phyloP scores from a whole-genome alignment of 2,113 vertebrate genomes.

The Sciurus niger region DNA sequence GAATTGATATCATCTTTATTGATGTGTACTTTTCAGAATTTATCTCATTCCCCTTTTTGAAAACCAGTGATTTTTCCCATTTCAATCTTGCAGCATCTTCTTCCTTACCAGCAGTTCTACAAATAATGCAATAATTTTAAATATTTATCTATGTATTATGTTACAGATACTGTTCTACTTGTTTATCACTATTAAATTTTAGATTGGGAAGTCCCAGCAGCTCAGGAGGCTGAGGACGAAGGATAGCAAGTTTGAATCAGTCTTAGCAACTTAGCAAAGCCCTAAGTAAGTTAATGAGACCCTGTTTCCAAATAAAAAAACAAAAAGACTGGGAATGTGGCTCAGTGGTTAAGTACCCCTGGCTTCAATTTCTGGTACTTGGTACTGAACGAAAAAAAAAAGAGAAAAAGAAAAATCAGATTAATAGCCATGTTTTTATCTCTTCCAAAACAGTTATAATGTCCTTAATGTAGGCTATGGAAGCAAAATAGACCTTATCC shows the following conservation, averaged over 20 bases:
- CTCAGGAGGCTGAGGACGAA: too few species aligned
- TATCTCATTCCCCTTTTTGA: not conserved
- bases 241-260: too few species aligned
- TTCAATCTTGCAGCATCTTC: not conserved
- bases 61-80: not conserved
- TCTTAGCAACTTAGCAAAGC: too few species aligned
- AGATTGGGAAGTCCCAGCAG: too few species aligned
- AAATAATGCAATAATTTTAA: not conserved
- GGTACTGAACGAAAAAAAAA: too few species aligned
- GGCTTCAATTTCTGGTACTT: too few species aligned
- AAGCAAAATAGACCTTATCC: not conserved
- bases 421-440: not conserved
- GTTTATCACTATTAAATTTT: not conserved
- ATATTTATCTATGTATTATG: not conserved
- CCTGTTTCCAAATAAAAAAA: too few species aligned
- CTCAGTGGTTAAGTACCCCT: too few species aligned
- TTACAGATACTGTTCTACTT: not conserved
- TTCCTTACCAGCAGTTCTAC: not conserved
- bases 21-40: slow-evolving; percentile 13
- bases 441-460: not conserved
- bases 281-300: too few species aligned
- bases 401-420: too few species aligned
- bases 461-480: not conserved
- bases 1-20: not conserved
- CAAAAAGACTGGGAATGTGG: too few species aligned